Base-by-base conservation (phyloP, 2,797 vertebrate genomes). In the Cynopterus sphinx region DNA sequence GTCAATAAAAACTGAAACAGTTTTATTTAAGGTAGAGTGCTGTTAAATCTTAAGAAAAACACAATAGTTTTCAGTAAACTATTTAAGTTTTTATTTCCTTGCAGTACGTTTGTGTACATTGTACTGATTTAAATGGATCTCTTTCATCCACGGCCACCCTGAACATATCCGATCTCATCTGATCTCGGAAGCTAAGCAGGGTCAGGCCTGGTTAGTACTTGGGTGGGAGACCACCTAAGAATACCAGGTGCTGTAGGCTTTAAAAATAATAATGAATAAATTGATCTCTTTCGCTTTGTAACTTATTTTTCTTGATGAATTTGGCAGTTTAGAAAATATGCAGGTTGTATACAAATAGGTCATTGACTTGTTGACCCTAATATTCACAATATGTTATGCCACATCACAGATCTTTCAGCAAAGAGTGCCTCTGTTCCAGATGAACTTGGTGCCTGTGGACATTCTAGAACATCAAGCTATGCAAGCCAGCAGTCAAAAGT, bases 401-500 rank as follows among this genome's bases (percentile, higher is more conserved):
- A 1, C 95, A 16, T 98, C 98, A 91, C 98, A 99, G 99, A 99
- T 98, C 97, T 97, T 95, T 99, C 99, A 96, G 98, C 99, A 79
- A 99, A 99, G 98, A 99, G 99, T 90, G 98, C 99, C 3, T 99
- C 99, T 31, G 98, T 99, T 96, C 98, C 99, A 16, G 99, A 99
- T 19, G 99, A 99, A 77, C 98, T 99, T 15, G 99, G 99, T 31
- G 99, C 99, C 85, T 99, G 98, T 77, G 99, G 99, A 95, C 99
- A 99, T 98, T 99, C 99, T 75, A 99, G 99, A 97, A 99, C 99
- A 33, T 99, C 99, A 92, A 99, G 99, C 99, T 99, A 99, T 90
- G 99, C 99, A 97, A 99, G 99, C 98, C 99, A 99, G 97, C 99
- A 99, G 97, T 99, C 99, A 95, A 99, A 99, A 99, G 98, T 99